These are phyloP conservation scores for Leptinotarsa peninsularis DNA, from an alignment of 2,888 invertebrate species.

Conservation along the genomic window DNA sequence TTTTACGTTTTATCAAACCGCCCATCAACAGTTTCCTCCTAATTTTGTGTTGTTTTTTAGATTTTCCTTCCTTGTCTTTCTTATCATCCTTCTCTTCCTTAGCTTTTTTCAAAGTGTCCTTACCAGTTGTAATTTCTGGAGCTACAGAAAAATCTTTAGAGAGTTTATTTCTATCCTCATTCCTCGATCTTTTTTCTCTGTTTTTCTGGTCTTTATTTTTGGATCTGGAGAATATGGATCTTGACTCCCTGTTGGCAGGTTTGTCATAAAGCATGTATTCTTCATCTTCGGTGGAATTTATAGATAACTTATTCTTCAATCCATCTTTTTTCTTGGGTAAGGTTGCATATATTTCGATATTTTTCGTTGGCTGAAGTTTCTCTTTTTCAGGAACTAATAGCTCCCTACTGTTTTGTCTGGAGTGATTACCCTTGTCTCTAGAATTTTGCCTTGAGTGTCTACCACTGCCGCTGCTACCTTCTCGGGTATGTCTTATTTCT, in stretches of 20 bases:
- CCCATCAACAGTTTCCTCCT: slow-evolving; percentile 89
- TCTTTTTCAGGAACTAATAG: slow-evolving; percentile 65
- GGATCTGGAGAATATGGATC: slow-evolving; percentile 76
- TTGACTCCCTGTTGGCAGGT: slow-evolving; percentile 76
- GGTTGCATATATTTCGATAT: slow-evolving; percentile 91
- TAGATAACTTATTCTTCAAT: slow-evolving; percentile 72
- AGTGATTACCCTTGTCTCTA: slow-evolving; percentile 75
- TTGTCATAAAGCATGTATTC: slow-evolving; percentile 76
- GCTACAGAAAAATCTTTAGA: slow-evolving; percentile 79
- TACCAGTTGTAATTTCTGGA: slow-evolving; percentile 65
- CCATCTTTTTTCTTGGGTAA: slow-evolving; percentile 87
- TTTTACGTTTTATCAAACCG: slow-evolving; percentile 87
- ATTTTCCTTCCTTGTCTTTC: slow-evolving; percentile 76
- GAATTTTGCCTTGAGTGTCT: slow-evolving; percentile 83
- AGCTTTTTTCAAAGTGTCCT: slow-evolving; percentile 60
- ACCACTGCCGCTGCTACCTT: slow-evolving; percentile 77
- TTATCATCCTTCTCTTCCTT: slow-evolving; percentile 76
- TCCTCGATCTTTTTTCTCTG: slow-evolving; percentile 83
- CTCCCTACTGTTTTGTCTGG: slow-evolving; percentile 75
- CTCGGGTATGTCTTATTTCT: slow-evolving; percentile 78
- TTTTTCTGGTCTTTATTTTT: slow-evolving; percentile 78
- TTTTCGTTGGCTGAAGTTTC: slow-evolving; percentile 68
- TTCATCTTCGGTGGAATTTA: slow-evolving; percentile 79
- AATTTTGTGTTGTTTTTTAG: slow-evolving; percentile 92
- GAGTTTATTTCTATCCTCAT: slow-evolving; percentile 86